Evolutionary conservation across 2,113 vertebrate species (phyloP).

Genomic region (Trachemys scripta): DNA sequence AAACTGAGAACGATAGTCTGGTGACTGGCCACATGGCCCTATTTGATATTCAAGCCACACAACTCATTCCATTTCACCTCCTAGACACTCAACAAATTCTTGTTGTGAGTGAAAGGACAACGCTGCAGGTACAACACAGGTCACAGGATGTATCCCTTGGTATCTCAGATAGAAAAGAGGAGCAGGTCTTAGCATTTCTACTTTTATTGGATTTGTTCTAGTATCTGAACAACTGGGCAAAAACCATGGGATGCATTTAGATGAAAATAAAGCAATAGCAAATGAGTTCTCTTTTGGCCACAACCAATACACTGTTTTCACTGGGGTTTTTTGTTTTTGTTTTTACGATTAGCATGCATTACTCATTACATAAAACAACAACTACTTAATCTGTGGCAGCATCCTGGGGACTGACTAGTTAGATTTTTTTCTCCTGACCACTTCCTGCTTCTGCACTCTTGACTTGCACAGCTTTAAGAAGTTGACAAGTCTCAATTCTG

Average conservation of each 20-base stretch:
- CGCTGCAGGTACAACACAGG: neutral
- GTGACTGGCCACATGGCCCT: neutral
- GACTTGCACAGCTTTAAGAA: neutral
- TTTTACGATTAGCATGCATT: neutral
- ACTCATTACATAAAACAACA: neutral
- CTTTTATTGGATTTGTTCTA: neutral
- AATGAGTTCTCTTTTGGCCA: neutral
- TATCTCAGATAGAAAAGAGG: neutral
- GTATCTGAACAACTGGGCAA: neutral
- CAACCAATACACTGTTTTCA: neutral
- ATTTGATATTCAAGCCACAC: neutral
- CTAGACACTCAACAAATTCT: neutral
- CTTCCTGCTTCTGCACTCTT: neutral
- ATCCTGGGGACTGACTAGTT: neutral
- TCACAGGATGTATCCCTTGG: neutral
- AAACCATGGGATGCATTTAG: neutral
- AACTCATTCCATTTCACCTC: neutral
- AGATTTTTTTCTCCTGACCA: neutral
- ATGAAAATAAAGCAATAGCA: neutral
- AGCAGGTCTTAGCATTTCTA: neutral
- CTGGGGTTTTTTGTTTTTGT: neutral
- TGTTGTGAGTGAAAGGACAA: neutral
- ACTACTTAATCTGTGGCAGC: fast-evolving
- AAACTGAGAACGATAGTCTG: neutral
- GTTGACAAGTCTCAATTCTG: neutral